phyloP scores from a whole-genome alignment of 2,797 vertebrate species.

The Chelon auratus region DNA sequence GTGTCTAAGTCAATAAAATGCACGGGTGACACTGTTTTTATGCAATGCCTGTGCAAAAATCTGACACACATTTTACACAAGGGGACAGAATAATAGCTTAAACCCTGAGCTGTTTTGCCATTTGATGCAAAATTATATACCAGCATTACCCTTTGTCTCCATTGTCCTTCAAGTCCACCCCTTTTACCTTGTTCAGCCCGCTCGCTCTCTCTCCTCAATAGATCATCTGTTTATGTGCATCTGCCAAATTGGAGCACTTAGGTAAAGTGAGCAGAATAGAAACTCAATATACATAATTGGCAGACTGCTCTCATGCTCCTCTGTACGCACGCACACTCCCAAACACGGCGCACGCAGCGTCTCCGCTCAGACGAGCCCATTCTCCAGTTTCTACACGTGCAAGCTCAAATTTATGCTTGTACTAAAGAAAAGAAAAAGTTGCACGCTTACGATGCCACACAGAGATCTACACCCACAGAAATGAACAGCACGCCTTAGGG shows the following conservation, averaged over 20 bases:
- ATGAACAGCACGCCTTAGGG: no score
- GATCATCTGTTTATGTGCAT: slow-evolving; percentile 82
- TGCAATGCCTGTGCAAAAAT: slow-evolving; percentile 23
- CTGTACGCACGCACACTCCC: slow-evolving; percentile 16
- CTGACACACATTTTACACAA: slow-evolving; percentile 19
- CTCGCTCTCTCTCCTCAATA: slow-evolving; percentile 63
- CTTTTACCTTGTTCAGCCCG: slow-evolving; percentile 58
- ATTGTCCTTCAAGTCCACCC: slow-evolving; percentile 50
- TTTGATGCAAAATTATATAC: slow-evolving; percentile 13
- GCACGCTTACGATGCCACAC: slow-evolving; percentile 8
- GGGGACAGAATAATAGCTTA: not conserved
- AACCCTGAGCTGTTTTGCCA: not conserved
- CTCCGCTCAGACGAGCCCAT: slow-evolving; percentile 23
- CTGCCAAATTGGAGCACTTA: slow-evolving; percentile 84
- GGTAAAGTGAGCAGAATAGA: slow-evolving; percentile 82
- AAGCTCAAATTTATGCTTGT: not conserved
- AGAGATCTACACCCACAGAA: not conserved
- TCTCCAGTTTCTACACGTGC: slow-evolving; percentile 22
- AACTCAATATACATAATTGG: slow-evolving; percentile 82
- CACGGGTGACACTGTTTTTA: not conserved
- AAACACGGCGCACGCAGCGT: slow-evolving; percentile 5
- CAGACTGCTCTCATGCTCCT: slow-evolving; percentile 62
- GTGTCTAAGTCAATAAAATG: not conserved
- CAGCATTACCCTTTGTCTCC: slow-evolving; percentile 34
- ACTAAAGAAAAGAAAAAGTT: not conserved